Evolutionary conservation across 1,140 invertebrate species (phyloP).

Genomic region (Aphaenogaster floridana): DNA sequence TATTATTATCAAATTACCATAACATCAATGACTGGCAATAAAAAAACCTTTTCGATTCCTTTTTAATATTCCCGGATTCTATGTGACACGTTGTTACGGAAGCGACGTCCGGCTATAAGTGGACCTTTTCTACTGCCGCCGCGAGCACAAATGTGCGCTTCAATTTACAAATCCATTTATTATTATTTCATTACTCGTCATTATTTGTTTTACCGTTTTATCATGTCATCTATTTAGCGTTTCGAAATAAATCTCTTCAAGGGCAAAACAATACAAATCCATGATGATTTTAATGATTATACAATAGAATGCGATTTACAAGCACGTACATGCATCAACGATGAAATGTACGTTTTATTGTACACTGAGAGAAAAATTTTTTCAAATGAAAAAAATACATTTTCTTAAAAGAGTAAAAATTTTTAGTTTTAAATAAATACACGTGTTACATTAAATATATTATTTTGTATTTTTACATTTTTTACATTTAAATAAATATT

Average conservation of each 20-base stretch:
- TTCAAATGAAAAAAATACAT: too few species aligned
- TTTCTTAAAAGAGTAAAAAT: too few species aligned
- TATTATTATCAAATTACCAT: neutral
- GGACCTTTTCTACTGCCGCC: neutral
- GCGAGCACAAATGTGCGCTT: too few species aligned
- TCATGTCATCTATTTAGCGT: neutral
- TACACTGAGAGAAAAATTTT: neutral
- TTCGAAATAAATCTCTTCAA: neutral
- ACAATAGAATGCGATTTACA: neutral
- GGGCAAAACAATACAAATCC: neutral
- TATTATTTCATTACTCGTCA: neutral
- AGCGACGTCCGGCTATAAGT: neutral
- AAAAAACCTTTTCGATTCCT: neutral
- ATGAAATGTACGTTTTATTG: too few species aligned
- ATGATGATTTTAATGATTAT: neutral
- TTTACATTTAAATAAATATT: too few species aligned
- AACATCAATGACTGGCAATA: neutral
- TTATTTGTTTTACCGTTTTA: neutral
- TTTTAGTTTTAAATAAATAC: too few species aligned
- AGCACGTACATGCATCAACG: neutral
- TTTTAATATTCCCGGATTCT: neutral
- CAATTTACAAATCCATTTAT: neutral
- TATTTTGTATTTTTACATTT: too few species aligned
- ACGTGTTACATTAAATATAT: too few species aligned
- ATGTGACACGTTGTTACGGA: neutral